phyloP scores from a whole-genome alignment of 30 jellyfish, hydroid and myxozoan species.

The Cassiopea andromeda region DNA sequence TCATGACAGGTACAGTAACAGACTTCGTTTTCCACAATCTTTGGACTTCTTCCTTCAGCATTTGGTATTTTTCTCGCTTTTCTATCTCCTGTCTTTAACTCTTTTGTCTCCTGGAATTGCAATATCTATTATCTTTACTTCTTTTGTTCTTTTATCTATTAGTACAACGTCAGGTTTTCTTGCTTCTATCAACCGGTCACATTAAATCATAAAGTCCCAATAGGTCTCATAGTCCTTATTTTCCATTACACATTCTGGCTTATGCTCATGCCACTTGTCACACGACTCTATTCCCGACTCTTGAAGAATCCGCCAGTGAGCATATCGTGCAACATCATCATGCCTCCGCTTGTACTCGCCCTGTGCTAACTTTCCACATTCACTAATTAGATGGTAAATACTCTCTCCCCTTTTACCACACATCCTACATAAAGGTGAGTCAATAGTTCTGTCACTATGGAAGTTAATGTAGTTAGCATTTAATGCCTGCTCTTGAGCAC shows the following conservation, averaged over 20 bases:
- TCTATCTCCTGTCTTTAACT: background rate
- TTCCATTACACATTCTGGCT: background rate
- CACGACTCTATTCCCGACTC: too few species aligned
- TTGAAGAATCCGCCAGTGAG: too few species aligned
- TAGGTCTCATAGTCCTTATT: background rate
- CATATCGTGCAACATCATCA: constrained; percentile 6
- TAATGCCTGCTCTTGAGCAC: constrained; percentile 36
- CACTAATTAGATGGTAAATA: constrained; percentile 17
- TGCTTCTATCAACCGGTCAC: constrained; percentile 20
- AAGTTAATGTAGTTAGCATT: background rate
- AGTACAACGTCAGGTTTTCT: constrained; percentile 8
- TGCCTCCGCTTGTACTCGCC: constrained; percentile 2
- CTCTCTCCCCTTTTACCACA: constrained; percentile 35
- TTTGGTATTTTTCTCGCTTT: constrained; percentile 12
- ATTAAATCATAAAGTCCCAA: background rate
- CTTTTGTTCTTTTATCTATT: background rate
- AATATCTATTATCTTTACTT: background rate
- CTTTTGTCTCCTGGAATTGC: constrained; percentile 22
- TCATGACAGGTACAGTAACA: background rate
- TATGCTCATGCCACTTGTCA: background rate
- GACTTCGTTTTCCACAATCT: background rate
- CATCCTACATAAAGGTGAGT: constrained; percentile 8
- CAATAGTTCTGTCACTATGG: background rate
- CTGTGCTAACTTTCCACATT: constrained; percentile 16
- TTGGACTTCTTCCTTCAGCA: background rate